Evolutionary conservation across 2,113 vertebrate species (phyloP), one percentile per base, ranked within the genome.

Genomic region (Odocoileus hemionus): DNA sequence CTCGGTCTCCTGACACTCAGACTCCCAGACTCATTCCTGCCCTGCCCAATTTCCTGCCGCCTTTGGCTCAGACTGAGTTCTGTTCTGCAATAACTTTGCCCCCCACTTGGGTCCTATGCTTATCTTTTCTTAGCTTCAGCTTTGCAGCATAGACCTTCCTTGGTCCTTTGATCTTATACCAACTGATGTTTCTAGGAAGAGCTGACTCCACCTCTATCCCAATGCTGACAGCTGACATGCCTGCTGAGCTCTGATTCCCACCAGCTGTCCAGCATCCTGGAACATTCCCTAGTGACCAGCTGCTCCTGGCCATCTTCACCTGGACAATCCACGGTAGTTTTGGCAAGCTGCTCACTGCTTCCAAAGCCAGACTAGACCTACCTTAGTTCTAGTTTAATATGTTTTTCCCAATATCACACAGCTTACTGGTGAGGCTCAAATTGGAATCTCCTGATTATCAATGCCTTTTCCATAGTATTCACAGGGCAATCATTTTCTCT

Each of bases 161-260:
- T 92, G 21, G 26, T 55, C 57, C 85, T 97, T 97, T 97, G 94
- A 95, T 95, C 60, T 97, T 64, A 28, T 0, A n/a, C 79, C 60
- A 57, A 36, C 89, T 60, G 36, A 94, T 94, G 84, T 82, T 96
- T 80, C 85, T 87, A 82, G 84, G 84, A 88, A 94, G 91, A 88
- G 28, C 36, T 2, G 61, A 86, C 25, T 79, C 80, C 21, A 74
- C 43, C 58, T 90, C 87, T 92, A n/a, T 78, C 54, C 47, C 26
- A 67, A 36, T 82, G 84, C 39, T 96, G 95, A 97, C 82, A 94
- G 87, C 85, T 89, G 86, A 80, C 76, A 64, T 96, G 64, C 50
- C 90, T 87, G 87, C 39, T 88, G 33, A 89, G 80, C n/a, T 58
- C 60, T 86, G 88, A 97, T 95, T 93, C 90, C n/a, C 25, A 92